phyloP scores from a whole-genome alignment of 2,888 invertebrate genomes.

The Copidosoma aretas region DNA sequence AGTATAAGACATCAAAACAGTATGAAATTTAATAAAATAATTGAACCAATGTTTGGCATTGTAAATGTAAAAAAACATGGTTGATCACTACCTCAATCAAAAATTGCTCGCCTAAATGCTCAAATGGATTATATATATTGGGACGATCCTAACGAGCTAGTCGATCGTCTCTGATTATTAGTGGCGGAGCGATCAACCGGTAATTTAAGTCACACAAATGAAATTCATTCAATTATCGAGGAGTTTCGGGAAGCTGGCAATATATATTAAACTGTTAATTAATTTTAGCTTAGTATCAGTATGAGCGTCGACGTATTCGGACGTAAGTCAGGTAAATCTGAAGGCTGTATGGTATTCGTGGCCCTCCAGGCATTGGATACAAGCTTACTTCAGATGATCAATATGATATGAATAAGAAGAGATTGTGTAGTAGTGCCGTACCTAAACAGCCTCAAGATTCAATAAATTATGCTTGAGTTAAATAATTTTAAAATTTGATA shows the following conservation, averaged over 20 bases:
- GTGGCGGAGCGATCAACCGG: background rate
- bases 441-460: slow-evolving; percentile 5
- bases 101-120: background rate
- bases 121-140: background rate
- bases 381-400: slow-evolving; percentile 25
- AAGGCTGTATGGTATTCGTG: background rate
- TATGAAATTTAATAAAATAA: background rate
- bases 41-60: background rate
- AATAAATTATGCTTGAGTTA: background rate
- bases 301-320: slow-evolving; percentile 20
- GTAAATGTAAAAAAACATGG: background rate
- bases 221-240: slow-evolving; percentile 8
- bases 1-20: background rate
- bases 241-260: background rate
- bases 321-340: background rate
- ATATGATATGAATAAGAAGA: slow-evolving; percentile 31
- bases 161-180: background rate
- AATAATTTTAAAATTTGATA: no score
- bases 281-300: background rate
- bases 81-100: background rate
- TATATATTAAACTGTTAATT: background rate
- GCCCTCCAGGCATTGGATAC: slow-evolving; percentile 8
- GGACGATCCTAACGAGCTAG: background rate
- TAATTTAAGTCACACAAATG: slow-evolving; percentile 3
- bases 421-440: slow-evolving; percentile 30